Conservation (phyloP, 2,797 vertebrate species). For the Psittacula echo region DNA sequence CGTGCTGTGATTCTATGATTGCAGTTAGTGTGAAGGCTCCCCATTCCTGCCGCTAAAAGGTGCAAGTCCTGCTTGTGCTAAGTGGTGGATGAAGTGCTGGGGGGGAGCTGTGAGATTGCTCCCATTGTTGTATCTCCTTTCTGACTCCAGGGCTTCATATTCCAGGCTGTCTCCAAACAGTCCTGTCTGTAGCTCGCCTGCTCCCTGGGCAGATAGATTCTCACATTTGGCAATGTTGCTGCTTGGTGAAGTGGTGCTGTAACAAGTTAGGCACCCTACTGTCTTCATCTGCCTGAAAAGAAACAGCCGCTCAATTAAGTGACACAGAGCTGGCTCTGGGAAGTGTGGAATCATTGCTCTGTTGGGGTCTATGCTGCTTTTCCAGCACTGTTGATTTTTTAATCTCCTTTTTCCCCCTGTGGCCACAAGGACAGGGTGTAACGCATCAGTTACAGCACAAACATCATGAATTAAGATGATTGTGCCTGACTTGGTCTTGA, state of each 20-base stretch:
- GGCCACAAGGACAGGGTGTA: not conserved
- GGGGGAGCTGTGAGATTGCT: not conserved
- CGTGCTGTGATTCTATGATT: accelerated
- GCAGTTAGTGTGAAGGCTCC: not conserved
- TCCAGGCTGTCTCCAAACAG: not conserved
- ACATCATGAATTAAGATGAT: not conserved
- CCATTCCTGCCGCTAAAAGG: accelerated
- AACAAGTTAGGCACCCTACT: not conserved
- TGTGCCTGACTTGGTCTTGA: not conserved
- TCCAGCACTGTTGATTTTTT: not conserved
- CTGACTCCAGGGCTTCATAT: not conserved
- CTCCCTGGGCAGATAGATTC: accelerated
- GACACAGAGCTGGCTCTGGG: not conserved
- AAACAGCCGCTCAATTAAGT: not conserved
- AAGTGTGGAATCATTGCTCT: not conserved
- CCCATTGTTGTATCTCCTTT: not conserved
- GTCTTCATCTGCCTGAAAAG: not conserved
- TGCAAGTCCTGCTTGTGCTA: not conserved
- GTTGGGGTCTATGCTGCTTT: not conserved
- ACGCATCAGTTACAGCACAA: not conserved
- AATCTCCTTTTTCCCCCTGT: not conserved
- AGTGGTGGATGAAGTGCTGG: not conserved
- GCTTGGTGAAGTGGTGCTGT: not conserved
- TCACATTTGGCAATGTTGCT: not conserved
- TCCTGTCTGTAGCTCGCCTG: not conserved